A percentile compares a stretch with the other conserved stretches of the same genome.
Evolutionary conservation across 2,888 invertebrate genomes (phyloP).

Genomic region (Orthosia incerta): DNA sequence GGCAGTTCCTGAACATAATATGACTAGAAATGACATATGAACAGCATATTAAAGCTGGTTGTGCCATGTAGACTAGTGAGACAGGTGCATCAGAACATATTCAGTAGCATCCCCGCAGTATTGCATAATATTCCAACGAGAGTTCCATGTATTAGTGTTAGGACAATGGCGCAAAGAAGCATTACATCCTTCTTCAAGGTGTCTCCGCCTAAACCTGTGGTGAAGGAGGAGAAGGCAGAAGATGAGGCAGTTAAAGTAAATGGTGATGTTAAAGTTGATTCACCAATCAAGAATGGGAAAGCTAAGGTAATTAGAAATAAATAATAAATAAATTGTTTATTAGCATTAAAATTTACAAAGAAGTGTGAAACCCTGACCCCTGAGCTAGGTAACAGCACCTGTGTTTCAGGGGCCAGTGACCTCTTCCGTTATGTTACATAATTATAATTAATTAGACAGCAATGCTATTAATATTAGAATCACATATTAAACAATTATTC

Average conservation of each 20-base stretch:
- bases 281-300: slow-evolving; percentile 59
- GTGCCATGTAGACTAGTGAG: slow-evolving; percentile 59
- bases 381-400: no score
- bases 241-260: slow-evolving; percentile 55
- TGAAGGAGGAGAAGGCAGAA: slow-evolving; percentile 31
- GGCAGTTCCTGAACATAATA: background rate
- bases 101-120: background rate
- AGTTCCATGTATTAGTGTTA: slow-evolving; percentile 31
- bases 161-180: slow-evolving; percentile 86
- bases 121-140: slow-evolving; percentile 12
- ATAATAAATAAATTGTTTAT: no score
- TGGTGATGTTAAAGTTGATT: slow-evolving; percentile 37
- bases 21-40: slow-evolving; percentile 56
- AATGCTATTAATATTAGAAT: no score
- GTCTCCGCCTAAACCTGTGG: slow-evolving; percentile 77
- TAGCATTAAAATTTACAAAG: no score
- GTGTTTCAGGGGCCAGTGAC: no score
- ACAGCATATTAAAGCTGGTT: slow-evolving; percentile 52
- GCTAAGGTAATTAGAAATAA: slow-evolving; percentile 66
- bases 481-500: no score
- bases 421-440: no score
- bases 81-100: slow-evolving; percentile 21
- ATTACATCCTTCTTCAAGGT: slow-evolving; percentile 87
- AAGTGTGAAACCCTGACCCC: no score
- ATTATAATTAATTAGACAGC: no score